These are phyloP conservation scores for Parelbella ahira DNA, from an alignment of 2,888 invertebrate genomes.

Conservation along the genomic window DNA sequence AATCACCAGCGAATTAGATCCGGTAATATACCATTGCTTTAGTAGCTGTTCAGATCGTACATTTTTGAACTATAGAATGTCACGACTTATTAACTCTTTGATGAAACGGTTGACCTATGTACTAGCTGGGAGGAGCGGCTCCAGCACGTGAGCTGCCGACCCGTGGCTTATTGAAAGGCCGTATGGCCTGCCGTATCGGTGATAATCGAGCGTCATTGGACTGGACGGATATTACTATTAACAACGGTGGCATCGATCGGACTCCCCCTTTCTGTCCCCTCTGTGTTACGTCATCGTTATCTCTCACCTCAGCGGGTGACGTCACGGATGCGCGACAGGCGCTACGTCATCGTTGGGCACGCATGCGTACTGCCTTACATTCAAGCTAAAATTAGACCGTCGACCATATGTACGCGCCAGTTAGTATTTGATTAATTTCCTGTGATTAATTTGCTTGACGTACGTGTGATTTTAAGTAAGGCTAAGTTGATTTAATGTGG, in stretches of 20 bases:
- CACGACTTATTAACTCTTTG: constrained; percentile 48
- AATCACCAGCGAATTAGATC: constrained; percentile 3
- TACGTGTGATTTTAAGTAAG: too few species aligned
- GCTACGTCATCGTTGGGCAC: constrained; percentile 50
- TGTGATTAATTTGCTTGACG: constrained; percentile 26
- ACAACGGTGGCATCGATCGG: constrained; percentile 49
- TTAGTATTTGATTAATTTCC: constrained; percentile 29
- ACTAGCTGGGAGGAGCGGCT: constrained; percentile 39
- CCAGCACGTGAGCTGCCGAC: constrained; percentile 62
- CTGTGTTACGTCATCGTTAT: constrained; percentile 57
- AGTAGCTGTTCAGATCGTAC: constrained; percentile 11
- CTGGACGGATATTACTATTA: constrained; percentile 51
- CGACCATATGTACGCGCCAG: constrained; percentile 25
- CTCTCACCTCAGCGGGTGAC: constrained; percentile 43
- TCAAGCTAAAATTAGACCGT: constrained; percentile 42
- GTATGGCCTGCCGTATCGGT: constrained; percentile 46
- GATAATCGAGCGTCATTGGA: constrained; percentile 62
- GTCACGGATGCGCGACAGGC: constrained; percentile 53
- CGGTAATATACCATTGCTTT: constrained; percentile 20
- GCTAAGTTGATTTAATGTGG: too few species aligned
- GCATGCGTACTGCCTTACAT: constrained; percentile 50
- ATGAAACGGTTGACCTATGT: constrained; percentile 55
- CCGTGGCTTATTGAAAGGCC: constrained; percentile 58
- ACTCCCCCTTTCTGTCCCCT: constrained; percentile 39
- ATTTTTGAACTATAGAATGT: constrained; percentile 40